Evolutionary conservation across 35 echinoderm and acorn worm genomes (phyloP).

Genomic region (Diadema setosum): DNA sequence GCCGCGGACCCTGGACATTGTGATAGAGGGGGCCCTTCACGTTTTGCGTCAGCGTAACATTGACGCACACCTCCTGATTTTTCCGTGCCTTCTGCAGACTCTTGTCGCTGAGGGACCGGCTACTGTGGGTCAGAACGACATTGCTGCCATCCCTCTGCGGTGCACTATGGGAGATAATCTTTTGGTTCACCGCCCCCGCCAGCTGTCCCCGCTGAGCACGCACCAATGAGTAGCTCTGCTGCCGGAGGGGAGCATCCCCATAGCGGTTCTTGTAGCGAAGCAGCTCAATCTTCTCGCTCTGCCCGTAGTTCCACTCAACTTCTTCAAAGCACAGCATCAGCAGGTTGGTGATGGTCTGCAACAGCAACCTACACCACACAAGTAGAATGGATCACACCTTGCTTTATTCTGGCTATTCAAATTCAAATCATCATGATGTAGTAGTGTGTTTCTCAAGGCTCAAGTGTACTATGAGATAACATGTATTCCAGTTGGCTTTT

Average conservation of each 20-base stretch:
- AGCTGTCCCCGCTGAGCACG: slow-evolving; percentile 79
- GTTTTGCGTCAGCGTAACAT: slow-evolving; percentile 67
- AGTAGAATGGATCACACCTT: too few relatives aligned
- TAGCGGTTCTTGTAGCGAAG: slow-evolving; percentile 85
- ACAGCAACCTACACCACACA: slow-evolving; percentile 39
- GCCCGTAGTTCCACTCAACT: slow-evolving; percentile 86
- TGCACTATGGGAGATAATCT: slow-evolving; percentile 54
- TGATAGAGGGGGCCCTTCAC: slow-evolving; percentile 81
- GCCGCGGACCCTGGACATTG: slow-evolving; percentile 17
- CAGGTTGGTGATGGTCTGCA: slow-evolving; percentile 92
- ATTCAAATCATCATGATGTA: too few relatives aligned
- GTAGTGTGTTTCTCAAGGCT: too few relatives aligned
- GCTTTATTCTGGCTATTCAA: too few relatives aligned
- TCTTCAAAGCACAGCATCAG: slow-evolving; percentile 92
- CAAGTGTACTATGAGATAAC: too few relatives aligned
- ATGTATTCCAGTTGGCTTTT: too few relatives aligned
- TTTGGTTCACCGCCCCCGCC: slow-evolving; percentile 80
- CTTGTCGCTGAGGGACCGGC: slow-evolving; percentile 53
- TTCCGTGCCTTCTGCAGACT: slow-evolving; percentile 41
- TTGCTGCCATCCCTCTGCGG: not conserved
- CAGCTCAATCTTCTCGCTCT: slow-evolving; percentile 87
- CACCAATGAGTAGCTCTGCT: slow-evolving; percentile 81
- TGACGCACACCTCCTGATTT: slow-evolving; percentile 44
- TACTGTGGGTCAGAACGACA: slow-evolving; percentile 65
- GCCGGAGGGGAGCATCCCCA: slow-evolving; percentile 70